These are phyloP conservation scores for Rhopilema esculentum DNA, from an alignment of 30 jellyfish, hydroid and myxozoan genomes.

Conservation along the genomic window DNA sequence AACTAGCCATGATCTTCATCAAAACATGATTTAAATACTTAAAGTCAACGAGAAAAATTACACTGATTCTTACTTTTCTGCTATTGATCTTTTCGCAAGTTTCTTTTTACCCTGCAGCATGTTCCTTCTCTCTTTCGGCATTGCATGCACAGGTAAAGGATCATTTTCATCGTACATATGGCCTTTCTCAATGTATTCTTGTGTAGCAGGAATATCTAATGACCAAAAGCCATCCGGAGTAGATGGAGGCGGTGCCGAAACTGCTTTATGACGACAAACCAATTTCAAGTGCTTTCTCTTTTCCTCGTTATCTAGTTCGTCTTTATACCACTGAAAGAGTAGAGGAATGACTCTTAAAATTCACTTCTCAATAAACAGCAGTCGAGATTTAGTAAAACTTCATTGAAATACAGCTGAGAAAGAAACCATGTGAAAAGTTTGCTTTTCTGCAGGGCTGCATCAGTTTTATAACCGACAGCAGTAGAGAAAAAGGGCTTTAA, in stretches of 20 bases:
- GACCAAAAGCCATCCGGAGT: slow-evolving; percentile 93
- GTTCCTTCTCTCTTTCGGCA: slow-evolving; percentile 45
- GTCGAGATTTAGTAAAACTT: neutral
- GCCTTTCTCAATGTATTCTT: slow-evolving; percentile 76
- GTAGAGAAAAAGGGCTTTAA: too few species aligned
- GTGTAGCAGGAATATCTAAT: slow-evolving; percentile 84
- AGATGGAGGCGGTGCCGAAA: slow-evolving; percentile 82
- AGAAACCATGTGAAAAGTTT: too few species aligned
- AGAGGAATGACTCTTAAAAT: neutral
- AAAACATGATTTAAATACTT: too few species aligned
- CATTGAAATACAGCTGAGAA: neutral
- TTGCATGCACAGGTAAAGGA: slow-evolving; percentile 85
- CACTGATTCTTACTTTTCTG: neutral
- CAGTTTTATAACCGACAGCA: too few species aligned
- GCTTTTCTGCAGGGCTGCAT: too few species aligned
- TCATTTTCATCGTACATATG: slow-evolving; percentile 77
- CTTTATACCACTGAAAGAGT: slow-evolving; percentile 53
- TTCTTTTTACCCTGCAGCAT: neutral
- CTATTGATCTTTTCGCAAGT: neutral
- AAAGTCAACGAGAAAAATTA: too few species aligned
- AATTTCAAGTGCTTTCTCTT: slow-evolving; percentile 44
- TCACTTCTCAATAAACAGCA: neutral
- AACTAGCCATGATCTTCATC: too few species aligned
- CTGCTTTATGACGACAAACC: slow-evolving; percentile 83
- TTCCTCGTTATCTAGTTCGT: slow-evolving; percentile 45